A percentile compares a stretch with the other conserved stretches of the same genome.
Evolutionary conservation across 37 sponge, comb jelly and placozoan species (phyloP).

Genomic region (Tethya wilhelma): DNA sequence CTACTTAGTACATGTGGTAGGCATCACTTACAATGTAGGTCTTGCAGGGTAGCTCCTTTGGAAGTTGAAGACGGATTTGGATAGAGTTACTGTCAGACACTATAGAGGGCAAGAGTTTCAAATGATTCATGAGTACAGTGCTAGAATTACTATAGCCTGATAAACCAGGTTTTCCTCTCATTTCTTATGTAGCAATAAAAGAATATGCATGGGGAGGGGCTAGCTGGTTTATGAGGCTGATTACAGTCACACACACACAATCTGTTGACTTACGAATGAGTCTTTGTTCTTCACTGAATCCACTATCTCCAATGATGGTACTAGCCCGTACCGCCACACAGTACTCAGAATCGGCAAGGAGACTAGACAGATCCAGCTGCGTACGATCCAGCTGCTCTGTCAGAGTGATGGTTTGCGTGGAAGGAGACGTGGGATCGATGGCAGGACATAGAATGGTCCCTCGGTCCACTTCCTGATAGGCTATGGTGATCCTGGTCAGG

Average conservation of each 20-base stretch:
- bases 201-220: too few relatives aligned
- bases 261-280: background rate
- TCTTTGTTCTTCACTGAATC: background rate
- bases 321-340: background rate
- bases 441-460: background rate
- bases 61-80: background rate
- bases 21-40: background rate
- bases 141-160: too few relatives aligned
- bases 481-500: background rate
- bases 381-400: too few relatives aligned
- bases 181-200: too few relatives aligned
- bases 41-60: background rate
- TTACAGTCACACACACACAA: background rate
- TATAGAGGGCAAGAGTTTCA: background rate
- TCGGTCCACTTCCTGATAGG: background rate
- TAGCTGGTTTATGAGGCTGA: too few relatives aligned
- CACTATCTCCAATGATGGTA: background rate
- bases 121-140: too few relatives aligned
- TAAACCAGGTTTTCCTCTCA: too few relatives aligned
- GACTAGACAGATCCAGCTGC: too few relatives aligned
- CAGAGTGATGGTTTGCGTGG: too few relatives aligned
- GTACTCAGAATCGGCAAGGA: background rate
- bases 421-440: background rate
- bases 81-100: background rate
- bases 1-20: too few relatives aligned